Base-by-base conservation (phyloP, 2,797 vertebrate genomes). In the Anabas testudineus region DNA sequence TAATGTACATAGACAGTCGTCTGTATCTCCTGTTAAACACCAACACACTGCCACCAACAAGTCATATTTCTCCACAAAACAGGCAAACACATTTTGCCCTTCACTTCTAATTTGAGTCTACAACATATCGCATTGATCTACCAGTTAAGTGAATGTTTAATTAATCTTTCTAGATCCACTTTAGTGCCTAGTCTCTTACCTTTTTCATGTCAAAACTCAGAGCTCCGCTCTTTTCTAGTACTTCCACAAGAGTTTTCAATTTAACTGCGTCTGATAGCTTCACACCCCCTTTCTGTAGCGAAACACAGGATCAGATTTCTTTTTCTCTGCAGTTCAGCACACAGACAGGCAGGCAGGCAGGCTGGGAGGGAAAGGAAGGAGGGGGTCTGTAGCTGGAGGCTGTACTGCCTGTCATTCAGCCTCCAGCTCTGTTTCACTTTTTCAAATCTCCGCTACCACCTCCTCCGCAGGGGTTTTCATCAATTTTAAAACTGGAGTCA, bases 261-360 rank as follows among this genome's bases (percentile, higher is more conserved):
- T 81, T 89, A 92, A 93, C 87, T 91, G 91, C 74, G 80, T 78
- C 86, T 89, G 82, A 73, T 78, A 80, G 86, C 78, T 87, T 84
- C 90, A 91, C 92, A 92, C 92, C 91, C 90, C 88, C 88, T 74
- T 74, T 91, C 83, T 89, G 71, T 42, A 86, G 84, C 68, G 70
- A 76, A 89, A 84, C 74, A 42, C 59, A 2, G 85, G 89, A 87
- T 95, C 92, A 28, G 66, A 80, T 94, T 94, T 93, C 94, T 90
- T 83, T 88, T 80, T 67, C 88, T 82, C 78, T 54, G 80, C 85
- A 82, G 84, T 67, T 81, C 87, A 65, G 81, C 79, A 24, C 70
- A 42, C 63, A 85, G 73, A 52, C 72, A 58, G 76, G 26, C 78
- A 72, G 67, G 46, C 74, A 47, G 70, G 48, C 21, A 60, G 64